Conservation (phyloP, 92 coral and sea anemone species). For the Parazoanthus atlanticus region DNA sequence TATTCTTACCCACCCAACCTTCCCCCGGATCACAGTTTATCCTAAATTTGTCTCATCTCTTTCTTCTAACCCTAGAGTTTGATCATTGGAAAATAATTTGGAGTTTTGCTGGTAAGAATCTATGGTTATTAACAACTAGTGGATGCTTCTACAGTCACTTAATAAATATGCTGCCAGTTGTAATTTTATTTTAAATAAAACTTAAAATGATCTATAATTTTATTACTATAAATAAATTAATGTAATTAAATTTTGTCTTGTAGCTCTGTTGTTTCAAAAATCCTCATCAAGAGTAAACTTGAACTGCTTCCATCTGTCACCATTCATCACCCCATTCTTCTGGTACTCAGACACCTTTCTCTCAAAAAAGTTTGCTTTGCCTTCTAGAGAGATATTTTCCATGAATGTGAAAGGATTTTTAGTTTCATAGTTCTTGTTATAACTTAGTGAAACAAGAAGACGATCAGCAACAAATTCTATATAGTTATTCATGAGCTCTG, state of each 20-base stretch:
- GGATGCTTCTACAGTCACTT: too few relatives aligned
- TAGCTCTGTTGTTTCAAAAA: slow-evolving; percentile 32
- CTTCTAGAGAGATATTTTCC: slow-evolving; percentile 81
- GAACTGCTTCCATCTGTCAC: slow-evolving; percentile 57
- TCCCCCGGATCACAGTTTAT: too few relatives aligned
- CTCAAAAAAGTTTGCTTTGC: slow-evolving; percentile 81
- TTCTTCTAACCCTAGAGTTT: too few relatives aligned
- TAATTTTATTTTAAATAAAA: too few relatives aligned
- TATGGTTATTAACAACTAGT: too few relatives aligned
- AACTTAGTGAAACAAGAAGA: slow-evolving; percentile 62
- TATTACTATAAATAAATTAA: too few relatives aligned
- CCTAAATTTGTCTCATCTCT: too few relatives aligned
- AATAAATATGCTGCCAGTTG: too few relatives aligned
- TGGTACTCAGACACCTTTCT: slow-evolving; percentile 74
- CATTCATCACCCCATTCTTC: slow-evolving; percentile 69
- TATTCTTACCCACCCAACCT: too few relatives aligned
- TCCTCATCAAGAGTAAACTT: slow-evolving; percentile 72
- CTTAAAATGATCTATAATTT: not conserved
- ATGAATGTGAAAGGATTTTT: slow-evolving; percentile 73
- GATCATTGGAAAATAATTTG: too few relatives aligned
- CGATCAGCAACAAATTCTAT: slow-evolving; percentile 87
- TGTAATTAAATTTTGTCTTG: too few relatives aligned
- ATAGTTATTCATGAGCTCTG: slow-evolving; percentile 68
- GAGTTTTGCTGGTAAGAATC: too few relatives aligned
- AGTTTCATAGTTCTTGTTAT: slow-evolving; percentile 55